phyloP scores from a whole-genome alignment of 2,888 invertebrate genomes.

The Camptogramma bilineatum region DNA sequence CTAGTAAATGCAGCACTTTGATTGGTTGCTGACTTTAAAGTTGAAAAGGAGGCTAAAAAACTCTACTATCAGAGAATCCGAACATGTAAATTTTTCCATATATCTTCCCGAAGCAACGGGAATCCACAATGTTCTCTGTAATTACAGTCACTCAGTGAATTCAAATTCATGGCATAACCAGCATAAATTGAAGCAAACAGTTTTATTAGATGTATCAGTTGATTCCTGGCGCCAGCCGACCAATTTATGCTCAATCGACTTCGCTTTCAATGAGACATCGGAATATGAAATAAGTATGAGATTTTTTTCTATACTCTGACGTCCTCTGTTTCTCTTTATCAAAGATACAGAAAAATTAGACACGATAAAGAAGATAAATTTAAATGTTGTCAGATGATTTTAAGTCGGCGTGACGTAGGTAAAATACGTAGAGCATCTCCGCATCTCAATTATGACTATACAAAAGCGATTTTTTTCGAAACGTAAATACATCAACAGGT shows the following conservation, averaged over 20 bases:
- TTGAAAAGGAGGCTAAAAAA: background rate
- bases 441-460: no score
- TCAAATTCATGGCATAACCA: constrained; percentile 1
- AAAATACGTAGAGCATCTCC: no score
- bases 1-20: no score
- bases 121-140: background rate
- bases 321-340: background rate
- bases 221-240: constrained; percentile 4
- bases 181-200: constrained; percentile 14
- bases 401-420: no score
- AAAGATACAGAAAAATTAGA: background rate
- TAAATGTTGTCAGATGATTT: no score
- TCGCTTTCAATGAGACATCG: background rate
- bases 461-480: no score
- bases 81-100: background rate
- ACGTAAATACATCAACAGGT: no score
- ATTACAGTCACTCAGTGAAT: background rate
- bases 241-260: constrained; percentile 9
- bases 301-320: background rate
- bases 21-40: no score
- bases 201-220: background rate
- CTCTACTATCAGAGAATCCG: background rate
- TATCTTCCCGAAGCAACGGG: background rate
- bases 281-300: background rate
- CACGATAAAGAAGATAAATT: background rate